Base-by-base conservation (phyloP, 2,113 vertebrate genomes). In the Pedetes capensis region DNA sequence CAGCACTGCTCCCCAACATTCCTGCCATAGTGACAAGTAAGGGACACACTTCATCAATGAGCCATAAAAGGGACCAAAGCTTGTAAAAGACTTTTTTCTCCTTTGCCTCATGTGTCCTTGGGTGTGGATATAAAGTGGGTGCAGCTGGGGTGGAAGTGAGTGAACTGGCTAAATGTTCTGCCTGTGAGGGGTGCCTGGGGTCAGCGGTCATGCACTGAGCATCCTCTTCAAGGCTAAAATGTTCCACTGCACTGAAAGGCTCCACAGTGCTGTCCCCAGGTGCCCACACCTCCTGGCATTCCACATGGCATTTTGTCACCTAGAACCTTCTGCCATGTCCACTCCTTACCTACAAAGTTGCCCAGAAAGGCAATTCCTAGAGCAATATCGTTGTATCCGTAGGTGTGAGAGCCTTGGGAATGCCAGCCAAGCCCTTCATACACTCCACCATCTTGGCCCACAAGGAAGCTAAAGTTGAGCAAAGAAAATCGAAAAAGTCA, bases 371-470 rank as follows among this genome's bases (percentile, higher is more conserved):
- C 98, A 69, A 99, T 97, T 72, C 98, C 99, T 9, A 98, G 74
- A 63, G 98, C 98, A 86, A 98, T 97, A 53, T 95, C 64, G 7
- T 99, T 99, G 96, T 98, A 97, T 8, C 97, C 97, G 0, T 97
- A 98, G 66, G 98, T 95, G 71, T 99, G 99, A 17, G 98, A 98
- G 2, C 99, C 98, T 1, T 98, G 80, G n/a, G 96, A 87, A 17
- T 97, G 92, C 99, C 99, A 99, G 79, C 98, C 99, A 59, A 98
- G 97, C 0, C 99, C 99, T 96, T 99, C 99, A 49, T 98, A 99
- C 51, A 99, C 93, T 1, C 92, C 96, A 3, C 99, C 98, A 49
- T 99, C 98, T 79, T 94, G 95, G 27, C 98, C 98, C 11, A 99
- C 97, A 39, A 99, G 97, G 95, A 99, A 99, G 95, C 99, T 99